Base-by-base conservation (phyloP, 1,140 invertebrate genomes). In the Drosophila setifemur region DNA sequence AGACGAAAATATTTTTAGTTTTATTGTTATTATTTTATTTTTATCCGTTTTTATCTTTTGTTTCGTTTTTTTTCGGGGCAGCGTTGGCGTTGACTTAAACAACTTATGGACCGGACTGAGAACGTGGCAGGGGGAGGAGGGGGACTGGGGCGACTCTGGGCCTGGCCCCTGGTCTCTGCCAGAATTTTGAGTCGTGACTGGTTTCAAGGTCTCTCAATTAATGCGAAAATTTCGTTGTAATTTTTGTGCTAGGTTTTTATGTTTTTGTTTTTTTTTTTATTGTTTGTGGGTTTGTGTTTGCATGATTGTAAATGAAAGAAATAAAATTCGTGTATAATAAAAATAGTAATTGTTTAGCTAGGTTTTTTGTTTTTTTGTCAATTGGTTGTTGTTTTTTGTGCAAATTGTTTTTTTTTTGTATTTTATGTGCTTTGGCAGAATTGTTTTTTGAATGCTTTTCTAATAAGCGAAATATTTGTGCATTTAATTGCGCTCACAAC, bases 201-300 rank as follows among this genome's bases (percentile, higher is more conserved):
- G 81, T 81, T 85, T 85, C 81, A 85, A 85, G 81, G 81, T 85
- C 75, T 31, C 67, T 86, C 81, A 85, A 85, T 85, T 86, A 85
- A 85, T 85, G 79, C 79, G 79, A 83, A 83, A 83, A 78, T 83
- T 83, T 83, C 79, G 79, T 71, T 79, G 79, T 74, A 73, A 69
- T 79, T 74, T 69, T 69, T 61, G 18, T 68, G 39, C 39, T 43
- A 48, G 23, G 29, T n/a, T n/a, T n/a, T n/a, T n/a, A n/a, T n/a
- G n/a, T n/a, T n/a, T n/a, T n/a, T n/a, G n/a, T n/a, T n/a, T 68
- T 39, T 44, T 58, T 55, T 57, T 28, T 72, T 37, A 12, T 53
- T 50, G 26, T 55, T 40, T 67, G 68, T 18, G 47, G 43, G 31
- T 52, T 57, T 40, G 44, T 67, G 71, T 74, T 79, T 79, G 81